Percentiles rank a stretch among this genome's conserved stretches.
Conservation (phyloP, 2,113 vertebrate genomes). For the Centropus unirufus region DNA sequence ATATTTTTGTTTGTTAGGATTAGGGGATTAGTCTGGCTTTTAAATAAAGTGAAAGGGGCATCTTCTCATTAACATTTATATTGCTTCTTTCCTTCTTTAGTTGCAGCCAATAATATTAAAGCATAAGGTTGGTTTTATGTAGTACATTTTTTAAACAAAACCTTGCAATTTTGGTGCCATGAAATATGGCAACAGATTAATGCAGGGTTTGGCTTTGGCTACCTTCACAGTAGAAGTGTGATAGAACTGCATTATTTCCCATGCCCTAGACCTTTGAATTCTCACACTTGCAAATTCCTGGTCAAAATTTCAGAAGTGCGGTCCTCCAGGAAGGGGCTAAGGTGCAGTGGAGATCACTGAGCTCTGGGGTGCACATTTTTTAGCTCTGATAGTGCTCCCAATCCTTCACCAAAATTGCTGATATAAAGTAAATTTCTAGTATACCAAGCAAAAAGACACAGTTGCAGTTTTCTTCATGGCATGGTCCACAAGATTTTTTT, state of each 20-base stretch:
- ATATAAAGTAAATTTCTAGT: neutral
- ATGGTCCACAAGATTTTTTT: neutral
- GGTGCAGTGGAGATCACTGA: neutral
- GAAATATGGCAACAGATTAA: neutral
- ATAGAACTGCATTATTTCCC: neutral
- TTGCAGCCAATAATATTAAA: conserved; percentile 24
- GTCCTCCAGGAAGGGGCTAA: neutral
- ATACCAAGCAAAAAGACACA: neutral
- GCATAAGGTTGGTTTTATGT: neutral
- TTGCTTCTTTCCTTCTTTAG: conserved; percentile 73
- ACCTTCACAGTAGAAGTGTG: neutral
- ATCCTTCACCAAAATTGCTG: neutral
- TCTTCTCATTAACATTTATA: conserved; percentile 82
- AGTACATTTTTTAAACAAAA: conserved; percentile 39
- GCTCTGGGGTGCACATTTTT: neutral
- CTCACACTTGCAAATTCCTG: neutral
- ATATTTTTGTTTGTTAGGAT: conserved; percentile 69
- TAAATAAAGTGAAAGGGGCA: conserved; percentile 68
- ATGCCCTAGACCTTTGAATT: neutral
- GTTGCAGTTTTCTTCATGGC: neutral
- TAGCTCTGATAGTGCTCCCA: neutral
- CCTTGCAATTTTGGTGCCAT: neutral
- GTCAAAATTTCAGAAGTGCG: neutral
- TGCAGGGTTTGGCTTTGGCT: neutral
- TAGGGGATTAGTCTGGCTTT: conserved; percentile 68